Percentiles rank a stretch among this genome's conserved stretches.
These are phyloP conservation scores for Pseudochromis fuscus DNA, from an alignment of 2,797 vertebrate genomes.

Conservation along the genomic window DNA sequence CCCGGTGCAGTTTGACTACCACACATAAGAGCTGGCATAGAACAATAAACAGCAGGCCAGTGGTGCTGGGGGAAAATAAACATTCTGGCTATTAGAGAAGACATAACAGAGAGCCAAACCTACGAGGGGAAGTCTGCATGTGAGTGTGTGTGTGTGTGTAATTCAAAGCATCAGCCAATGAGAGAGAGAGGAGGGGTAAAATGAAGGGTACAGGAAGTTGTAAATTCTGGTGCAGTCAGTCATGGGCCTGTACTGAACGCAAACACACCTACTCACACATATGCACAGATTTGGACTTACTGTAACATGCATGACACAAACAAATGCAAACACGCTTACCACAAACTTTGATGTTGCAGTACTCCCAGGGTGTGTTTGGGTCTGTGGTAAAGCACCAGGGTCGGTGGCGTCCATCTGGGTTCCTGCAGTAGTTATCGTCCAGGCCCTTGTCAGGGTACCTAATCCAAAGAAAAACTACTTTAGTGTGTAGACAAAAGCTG, in stretches of 20 bases:
- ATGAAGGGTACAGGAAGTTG: slow-evolving; percentile 84
- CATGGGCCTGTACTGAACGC: slow-evolving; percentile 13
- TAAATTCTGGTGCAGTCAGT: slow-evolving; percentile 79
- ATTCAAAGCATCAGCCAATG: slow-evolving; percentile 15
- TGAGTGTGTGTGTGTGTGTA: slow-evolving; percentile 31
- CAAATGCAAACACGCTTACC: slow-evolving; percentile 85
- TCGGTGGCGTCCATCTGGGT: slow-evolving; percentile 93
- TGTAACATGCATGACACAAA: slow-evolving; percentile 46
- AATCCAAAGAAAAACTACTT: slow-evolving; percentile 33
- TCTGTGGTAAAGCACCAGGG: slow-evolving; percentile 99
- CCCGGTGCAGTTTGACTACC: slow-evolving; percentile 50
- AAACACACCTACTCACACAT: slow-evolving; percentile 32
- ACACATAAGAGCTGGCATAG: slow-evolving; percentile 60
- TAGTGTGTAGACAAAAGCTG: not conserved
- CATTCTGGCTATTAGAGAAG: slow-evolving; percentile 70
- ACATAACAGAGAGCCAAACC: slow-evolving; percentile 60
- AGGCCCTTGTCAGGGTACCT: slow-evolving; percentile 96
- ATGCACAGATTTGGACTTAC: slow-evolving; percentile 24
- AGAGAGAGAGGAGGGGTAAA: slow-evolving; percentile 40
- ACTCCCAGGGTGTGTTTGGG: slow-evolving; percentile 94
- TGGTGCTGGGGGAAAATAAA: slow-evolving; percentile 66
- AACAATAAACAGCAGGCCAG: slow-evolving; percentile 75
- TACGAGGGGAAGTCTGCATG: slow-evolving; percentile 18
- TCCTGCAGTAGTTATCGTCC: slow-evolving; percentile 99
- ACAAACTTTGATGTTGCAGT: slow-evolving; percentile 96